These are phyloP conservation scores for Cotesia glomerata DNA, from an alignment of 1,140 invertebrate species.

Conservation along the genomic window DNA sequence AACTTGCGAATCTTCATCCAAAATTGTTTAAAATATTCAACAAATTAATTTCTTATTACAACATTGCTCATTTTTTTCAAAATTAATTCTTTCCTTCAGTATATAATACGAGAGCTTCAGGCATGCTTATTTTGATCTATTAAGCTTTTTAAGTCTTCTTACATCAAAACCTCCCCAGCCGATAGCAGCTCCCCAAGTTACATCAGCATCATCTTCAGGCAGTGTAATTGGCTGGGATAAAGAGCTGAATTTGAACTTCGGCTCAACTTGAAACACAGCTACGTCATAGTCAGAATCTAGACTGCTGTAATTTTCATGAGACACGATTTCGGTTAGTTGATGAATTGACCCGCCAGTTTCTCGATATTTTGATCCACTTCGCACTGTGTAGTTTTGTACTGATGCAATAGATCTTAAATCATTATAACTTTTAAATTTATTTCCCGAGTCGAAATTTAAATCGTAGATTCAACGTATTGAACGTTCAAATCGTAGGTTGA, in stretches of 20 bases:
- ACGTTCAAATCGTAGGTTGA: too few relatives aligned
- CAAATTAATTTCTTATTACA: too few relatives aligned
- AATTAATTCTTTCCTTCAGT: too few relatives aligned
- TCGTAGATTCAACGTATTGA: too few relatives aligned
- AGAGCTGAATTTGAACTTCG: conserved; percentile 17
- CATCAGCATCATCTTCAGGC: background rate
- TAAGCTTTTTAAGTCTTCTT: background rate
- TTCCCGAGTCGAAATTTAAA: too few relatives aligned
- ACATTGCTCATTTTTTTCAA: too few relatives aligned
- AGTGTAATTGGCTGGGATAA: conserved; percentile 9
- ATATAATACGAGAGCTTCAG: too few relatives aligned
- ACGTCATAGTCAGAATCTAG: conserved; percentile 61
- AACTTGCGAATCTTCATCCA: too few relatives aligned
- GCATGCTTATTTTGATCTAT: too few relatives aligned
- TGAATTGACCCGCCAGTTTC: conserved; percentile 43
- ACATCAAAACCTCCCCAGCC: conserved; percentile 36
- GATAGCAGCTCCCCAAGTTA: conserved; percentile 13
- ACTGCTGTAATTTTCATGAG: conserved; percentile 52
- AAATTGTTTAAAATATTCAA: too few relatives aligned
- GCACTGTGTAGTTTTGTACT: conserved; percentile 17
- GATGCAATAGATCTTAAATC: background rate
- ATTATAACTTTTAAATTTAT: background rate
- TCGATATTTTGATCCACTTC: conserved; percentile 39
- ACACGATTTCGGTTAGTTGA: conserved; percentile 37
- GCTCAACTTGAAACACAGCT: conserved; percentile 52